Base-by-base conservation (phyloP, 92 coral and sea anemone species). In the Palythoa grandis region DNA sequence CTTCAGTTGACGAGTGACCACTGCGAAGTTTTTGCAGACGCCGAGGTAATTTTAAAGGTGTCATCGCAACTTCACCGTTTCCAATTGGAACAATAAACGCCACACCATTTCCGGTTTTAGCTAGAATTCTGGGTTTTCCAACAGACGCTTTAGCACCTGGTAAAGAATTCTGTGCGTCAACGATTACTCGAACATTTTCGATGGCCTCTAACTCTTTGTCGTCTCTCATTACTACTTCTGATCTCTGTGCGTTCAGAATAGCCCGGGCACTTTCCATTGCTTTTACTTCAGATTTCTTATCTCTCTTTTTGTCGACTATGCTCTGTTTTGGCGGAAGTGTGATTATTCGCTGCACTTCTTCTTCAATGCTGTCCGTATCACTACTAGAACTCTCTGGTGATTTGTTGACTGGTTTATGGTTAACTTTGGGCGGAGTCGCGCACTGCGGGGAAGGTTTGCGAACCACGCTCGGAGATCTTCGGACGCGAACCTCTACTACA, bases 241-340 rank as follows among this genome's bases (percentile, higher is more conserved):
- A 66, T 48, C 85, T 65, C 74, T 80, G 85, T 2, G 85, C 85
- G 37, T 80, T 66, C 52, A 80, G 85, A 68, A 80, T 80, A 40
- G 74, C 74, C 9, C 85, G 61, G 2, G 85, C 85, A 52, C 85
- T 80, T 47, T 80, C 85, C 61, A 80, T 80, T 66, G 85, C 85
- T 66, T 80, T 80, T 80, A 52, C 85, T 67, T 80, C 85, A 11
- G 85, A 63, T n/a, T 65, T 4, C 47, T 80, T 80, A 24, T 80
- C 85, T 24, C 85, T 70, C 47, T 66, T 66, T 14, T 80, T 80
- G 47, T 80, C 85, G 37, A 68, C 60, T 63, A 80, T 63, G 14
- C 24, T 66, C 66, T 80, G 85, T 15, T 80, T 66, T 23, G 85
- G 85, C 23, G 85, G 85, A 4, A 80, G 60, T 22, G 85, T 80